Percentiles rank a stretch among this genome's conserved stretches.
These are phyloP conservation scores for Neosalanx taihuensis DNA, from an alignment of 2,797 vertebrate species.

Conservation along the genomic window DNA sequence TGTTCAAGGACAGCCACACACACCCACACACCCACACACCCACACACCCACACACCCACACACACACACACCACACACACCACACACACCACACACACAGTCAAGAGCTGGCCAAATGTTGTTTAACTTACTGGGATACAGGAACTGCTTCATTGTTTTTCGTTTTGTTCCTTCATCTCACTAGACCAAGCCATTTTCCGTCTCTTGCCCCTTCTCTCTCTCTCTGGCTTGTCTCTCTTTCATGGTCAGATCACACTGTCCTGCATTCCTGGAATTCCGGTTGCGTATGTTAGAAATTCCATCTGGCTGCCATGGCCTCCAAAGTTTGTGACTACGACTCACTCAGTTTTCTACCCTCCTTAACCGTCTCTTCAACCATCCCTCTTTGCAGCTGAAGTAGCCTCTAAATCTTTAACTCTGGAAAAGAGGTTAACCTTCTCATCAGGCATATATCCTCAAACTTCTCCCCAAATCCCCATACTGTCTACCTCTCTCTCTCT, in stretches of 20 bases:
- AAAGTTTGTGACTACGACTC: conserved; percentile 35
- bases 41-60: neutral
- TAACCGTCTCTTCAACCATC: conserved; percentile 21
- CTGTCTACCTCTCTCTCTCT: neutral
- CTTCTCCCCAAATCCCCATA: neutral
- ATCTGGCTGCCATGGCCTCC: conserved; percentile 70
- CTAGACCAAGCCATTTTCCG: conserved; percentile 20
- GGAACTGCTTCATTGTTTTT: conserved; percentile 32
- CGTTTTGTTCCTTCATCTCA: conserved; percentile 1
- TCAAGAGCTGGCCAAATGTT: conserved; percentile 7
- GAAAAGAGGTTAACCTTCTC: neutral
- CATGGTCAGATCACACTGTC: conserved; percentile 72
- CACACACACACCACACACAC: neutral
- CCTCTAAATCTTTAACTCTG: neutral
- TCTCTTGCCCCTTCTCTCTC: conserved; percentile 24
- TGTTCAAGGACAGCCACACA: neutral
- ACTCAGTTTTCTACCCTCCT: conserved; percentile 22
- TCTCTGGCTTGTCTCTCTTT: conserved; percentile 24
- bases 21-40: neutral
- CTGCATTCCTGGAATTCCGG: conserved; percentile 86
- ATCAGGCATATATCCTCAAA: neutral
- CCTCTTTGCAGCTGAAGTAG: neutral
- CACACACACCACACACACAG: neutral
- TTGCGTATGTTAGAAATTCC: conserved; percentile 91
- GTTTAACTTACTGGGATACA: conserved; percentile 55